Percentiles rank a stretch among this genome's conserved stretches.
Conservation (phyloP, 2,113 vertebrate species). For the Tauraco erythrolophus region DNA sequence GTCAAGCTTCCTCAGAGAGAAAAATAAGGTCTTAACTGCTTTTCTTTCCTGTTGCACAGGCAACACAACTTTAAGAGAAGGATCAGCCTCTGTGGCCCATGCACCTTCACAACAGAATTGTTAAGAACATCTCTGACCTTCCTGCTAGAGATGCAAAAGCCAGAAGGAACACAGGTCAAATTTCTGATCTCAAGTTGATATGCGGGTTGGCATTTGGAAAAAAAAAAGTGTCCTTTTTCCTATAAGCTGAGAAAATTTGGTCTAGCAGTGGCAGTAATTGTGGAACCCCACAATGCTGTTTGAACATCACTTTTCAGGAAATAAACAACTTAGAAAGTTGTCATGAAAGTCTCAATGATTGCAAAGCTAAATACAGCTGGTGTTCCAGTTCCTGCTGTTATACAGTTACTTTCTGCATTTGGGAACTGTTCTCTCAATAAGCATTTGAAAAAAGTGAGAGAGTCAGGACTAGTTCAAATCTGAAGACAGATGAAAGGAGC, state of each 20-base stretch:
- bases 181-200: not conserved
- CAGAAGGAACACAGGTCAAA: not conserved
- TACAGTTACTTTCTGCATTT: not conserved
- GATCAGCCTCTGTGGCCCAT: not conserved
- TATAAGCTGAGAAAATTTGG: not conserved
- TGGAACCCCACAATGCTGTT: not conserved
- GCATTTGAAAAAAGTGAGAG: not conserved
- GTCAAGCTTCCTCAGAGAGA: not conserved
- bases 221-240: not conserved
- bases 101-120: not conserved
- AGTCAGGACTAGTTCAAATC: not conserved
- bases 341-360: not conserved
- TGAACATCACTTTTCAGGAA: conserved; percentile 21
- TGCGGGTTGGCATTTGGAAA: not conserved
- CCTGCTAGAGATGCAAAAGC: not conserved
- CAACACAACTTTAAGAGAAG: not conserved
- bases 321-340: conserved; percentile 46
- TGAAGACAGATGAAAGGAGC: not conserved
- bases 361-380: conserved; percentile 50
- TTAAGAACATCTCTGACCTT: not conserved
- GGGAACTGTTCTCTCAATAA: not conserved
- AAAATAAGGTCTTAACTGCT: not conserved
- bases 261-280: not conserved
- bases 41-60: not conserved
- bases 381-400: not conserved